Conservation (phyloP, 2,797 vertebrate species). For the Pseudomugil gertrudae region DNA sequence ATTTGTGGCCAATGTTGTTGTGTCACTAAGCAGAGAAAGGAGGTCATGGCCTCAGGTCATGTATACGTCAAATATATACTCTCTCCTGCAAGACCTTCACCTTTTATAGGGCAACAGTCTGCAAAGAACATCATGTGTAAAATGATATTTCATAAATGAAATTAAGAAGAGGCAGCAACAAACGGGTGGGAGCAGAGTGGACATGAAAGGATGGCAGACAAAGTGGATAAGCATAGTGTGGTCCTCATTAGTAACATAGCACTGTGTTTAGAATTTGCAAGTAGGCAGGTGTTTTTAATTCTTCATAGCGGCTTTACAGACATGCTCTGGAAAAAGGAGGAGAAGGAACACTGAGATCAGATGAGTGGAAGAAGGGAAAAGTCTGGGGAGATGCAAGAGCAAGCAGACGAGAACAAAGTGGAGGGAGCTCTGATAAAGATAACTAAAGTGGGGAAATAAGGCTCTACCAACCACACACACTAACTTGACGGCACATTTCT, state of each 20-base stretch:
- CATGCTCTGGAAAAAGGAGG: not conserved
- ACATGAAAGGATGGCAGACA: slow-evolving; percentile 43
- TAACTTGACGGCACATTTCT: slow-evolving; percentile 32
- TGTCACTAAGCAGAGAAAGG: slow-evolving; percentile 26
- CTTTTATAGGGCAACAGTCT: slow-evolving; percentile 28
- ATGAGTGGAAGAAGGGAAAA: slow-evolving; percentile 7
- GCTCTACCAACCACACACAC: slow-evolving; percentile 18
- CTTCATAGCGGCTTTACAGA: slow-evolving; percentile 22
- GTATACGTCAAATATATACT: slow-evolving; percentile 44
- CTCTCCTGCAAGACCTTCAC: slow-evolving; percentile 51
- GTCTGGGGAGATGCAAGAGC: slow-evolving; percentile 2
- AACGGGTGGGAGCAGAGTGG: slow-evolving; percentile 9
- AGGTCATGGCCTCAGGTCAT: slow-evolving; percentile 60
- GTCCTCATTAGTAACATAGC: slow-evolving; percentile 57
- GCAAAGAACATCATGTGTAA: slow-evolving; percentile 37
- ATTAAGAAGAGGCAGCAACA: slow-evolving; percentile 21
- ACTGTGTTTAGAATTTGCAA: slow-evolving; percentile 32
- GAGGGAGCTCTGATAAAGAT: slow-evolving; percentile 24
- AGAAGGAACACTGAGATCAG: slow-evolving; percentile 1
- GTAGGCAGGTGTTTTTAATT: slow-evolving; percentile 37
- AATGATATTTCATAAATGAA: slow-evolving; percentile 25
- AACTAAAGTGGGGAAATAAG: slow-evolving; percentile 20
- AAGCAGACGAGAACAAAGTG: slow-evolving; percentile 22
- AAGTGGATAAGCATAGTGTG: slow-evolving; percentile 25
- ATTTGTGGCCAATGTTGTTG: slow-evolving; percentile 16